Evolutionary conservation across 2,113 vertebrate genomes (phyloP), one percentile per base, ranked within the genome.

Genomic region (Antechinus flavipes): DNA sequence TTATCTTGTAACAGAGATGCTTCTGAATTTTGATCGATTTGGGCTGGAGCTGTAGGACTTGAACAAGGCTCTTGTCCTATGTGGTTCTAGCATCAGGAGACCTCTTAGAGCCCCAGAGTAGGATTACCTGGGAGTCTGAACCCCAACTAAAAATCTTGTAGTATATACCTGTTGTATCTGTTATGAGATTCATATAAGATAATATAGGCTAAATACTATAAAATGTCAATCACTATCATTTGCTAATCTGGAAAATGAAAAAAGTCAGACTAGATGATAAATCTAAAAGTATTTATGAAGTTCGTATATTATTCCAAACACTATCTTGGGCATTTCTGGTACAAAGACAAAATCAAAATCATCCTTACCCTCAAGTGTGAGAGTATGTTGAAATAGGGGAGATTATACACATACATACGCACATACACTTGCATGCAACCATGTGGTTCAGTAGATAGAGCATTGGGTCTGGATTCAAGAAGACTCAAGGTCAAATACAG

Each of bases 21-120:
- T 99, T 97, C 98, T 98, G 98, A 99, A 99, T 97, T 99, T 99
- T 0, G 99, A 99, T 55, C 47, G 99, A 99, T 55, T 49, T 98
- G 1, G 90, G 97, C 91, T 98, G 95, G 42, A 98, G 98, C 30
- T 99, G 91, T 0, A 94, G 6, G 0, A 99, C 97, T 5, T 93
- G 95, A 1, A 98, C 98, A 4, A 99, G 93, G 16, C 98, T 2
- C 61, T 76, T n/a, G 61, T 76, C 61, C 14, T 76, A 4, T 19
- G 30, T n/a, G 35, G 30, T n/a, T 76, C 35, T n/a, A n/a, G 14
- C 61, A 76, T 76, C 30, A 76, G 61, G 61, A 76, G 30, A 35
- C 61, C 30, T 76, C 30, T 76, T 76, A 1, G 97, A 93, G 25
- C 53, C 96, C 93, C n/a, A 94, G 50, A 93, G 93, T 2, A 95